Percentiles rank a stretch among this genome's conserved stretches.
Conservation (phyloP, 2,113 vertebrate species). For the Catharus bicknelli region DNA sequence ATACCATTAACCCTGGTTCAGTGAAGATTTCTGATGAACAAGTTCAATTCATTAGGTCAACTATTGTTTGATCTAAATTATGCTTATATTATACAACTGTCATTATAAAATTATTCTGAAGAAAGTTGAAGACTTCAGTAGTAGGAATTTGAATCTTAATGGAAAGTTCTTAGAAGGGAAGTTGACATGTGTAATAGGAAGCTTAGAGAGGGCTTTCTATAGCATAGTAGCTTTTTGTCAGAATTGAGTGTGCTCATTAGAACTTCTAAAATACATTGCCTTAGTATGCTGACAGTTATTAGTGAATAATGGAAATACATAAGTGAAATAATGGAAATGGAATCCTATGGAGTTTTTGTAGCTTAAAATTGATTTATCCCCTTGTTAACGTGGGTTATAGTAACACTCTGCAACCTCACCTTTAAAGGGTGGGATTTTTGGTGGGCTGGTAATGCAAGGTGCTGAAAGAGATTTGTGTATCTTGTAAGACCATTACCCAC, state of each 20-base stretch:
- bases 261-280: not conserved
- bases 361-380: not conserved
- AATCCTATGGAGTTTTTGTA: not conserved
- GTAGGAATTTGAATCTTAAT: not conserved
- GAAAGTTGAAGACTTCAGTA: not conserved
- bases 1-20: not conserved
- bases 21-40: not conserved
- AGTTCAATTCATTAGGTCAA: not conserved
- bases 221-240: not conserved
- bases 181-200: not conserved
- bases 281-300: not conserved
- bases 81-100: not conserved
- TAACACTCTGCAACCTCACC: not conserved
- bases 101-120: not conserved
- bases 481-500: not conserved
- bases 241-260: not conserved
- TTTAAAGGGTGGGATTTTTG: not conserved
- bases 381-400: not conserved
- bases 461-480: not conserved
- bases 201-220: not conserved
- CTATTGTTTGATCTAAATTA: not conserved
- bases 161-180: not conserved
- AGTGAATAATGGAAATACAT: not conserved
- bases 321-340: not conserved
- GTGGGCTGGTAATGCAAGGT: not conserved